These are phyloP conservation scores for Lepidochrysops patricia DNA, from an alignment of 2,888 invertebrate genomes.

Conservation along the genomic window DNA sequence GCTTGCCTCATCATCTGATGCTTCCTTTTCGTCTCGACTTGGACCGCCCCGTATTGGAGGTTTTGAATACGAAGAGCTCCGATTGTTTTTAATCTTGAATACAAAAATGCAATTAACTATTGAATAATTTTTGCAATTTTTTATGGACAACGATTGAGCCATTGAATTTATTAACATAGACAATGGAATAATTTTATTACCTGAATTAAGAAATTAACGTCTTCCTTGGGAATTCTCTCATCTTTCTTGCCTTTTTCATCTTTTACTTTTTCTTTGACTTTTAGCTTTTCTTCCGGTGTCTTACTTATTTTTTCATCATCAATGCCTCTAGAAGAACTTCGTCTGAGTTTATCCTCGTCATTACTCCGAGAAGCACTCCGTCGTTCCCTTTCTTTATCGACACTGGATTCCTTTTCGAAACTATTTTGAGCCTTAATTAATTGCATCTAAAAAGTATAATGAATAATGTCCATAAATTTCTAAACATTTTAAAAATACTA, in stretches of 20 bases:
- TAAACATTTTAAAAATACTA: neutral
- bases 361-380: constrained; percentile 62
- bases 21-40: constrained; percentile 50
- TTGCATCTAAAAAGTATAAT: constrained; percentile 59
- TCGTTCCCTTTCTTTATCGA: constrained; percentile 63
- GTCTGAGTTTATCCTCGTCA: constrained; percentile 55
- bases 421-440: constrained; percentile 70
- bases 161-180: too few species aligned
- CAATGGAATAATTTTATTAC: constrained; percentile 37
- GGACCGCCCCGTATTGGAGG: constrained; percentile 64
- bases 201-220: constrained; percentile 69
- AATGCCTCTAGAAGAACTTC: constrained; percentile 3
- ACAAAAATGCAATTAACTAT: too few species aligned
- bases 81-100: constrained; percentile 55
- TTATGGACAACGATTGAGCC: too few species aligned
- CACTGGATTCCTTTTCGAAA: constrained; percentile 69
- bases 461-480: neutral
- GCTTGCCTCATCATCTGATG: constrained; percentile 72
- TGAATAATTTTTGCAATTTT: too few species aligned
- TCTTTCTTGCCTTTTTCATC: constrained; percentile 36
- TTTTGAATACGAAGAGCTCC: constrained; percentile 42
- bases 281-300: constrained; percentile 22
- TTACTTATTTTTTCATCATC: constrained; percentile 19
- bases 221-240: constrained; percentile 55
- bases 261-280: constrained; percentile 16